These are phyloP conservation scores for Pecten maximus DNA, from an alignment of 2,888 invertebrate species.

Conservation along the genomic window DNA sequence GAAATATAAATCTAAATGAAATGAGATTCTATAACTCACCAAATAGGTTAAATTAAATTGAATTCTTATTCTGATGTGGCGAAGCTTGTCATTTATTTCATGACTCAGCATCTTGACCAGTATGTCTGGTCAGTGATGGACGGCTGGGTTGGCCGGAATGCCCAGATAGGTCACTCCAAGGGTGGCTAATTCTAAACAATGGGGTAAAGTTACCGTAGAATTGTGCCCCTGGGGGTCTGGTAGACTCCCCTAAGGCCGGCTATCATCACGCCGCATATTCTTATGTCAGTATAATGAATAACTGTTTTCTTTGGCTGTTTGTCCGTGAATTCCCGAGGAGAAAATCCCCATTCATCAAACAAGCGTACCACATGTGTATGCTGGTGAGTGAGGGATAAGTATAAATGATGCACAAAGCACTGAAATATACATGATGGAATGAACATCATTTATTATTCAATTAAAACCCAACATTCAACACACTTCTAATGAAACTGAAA, in stretches of 20 bases:
- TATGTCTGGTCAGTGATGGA: neutral
- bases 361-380: conserved; percentile 13
- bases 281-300: conserved; percentile 45
- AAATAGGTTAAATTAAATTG: neutral
- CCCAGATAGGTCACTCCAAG: neutral
- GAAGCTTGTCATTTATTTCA: neutral
- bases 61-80: neutral
- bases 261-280: conserved; percentile 32
- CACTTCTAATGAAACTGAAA: neutral
- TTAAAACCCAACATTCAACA: neutral
- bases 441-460: conserved; percentile 13
- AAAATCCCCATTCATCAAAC: conserved; percentile 40
- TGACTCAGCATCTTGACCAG: conserved; percentile 14
- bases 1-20: neutral
- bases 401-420: neutral
- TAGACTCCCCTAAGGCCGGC: conserved; percentile 37
- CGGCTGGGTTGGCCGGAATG: neutral
- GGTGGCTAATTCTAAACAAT: neutral
- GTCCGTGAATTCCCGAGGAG: neutral
- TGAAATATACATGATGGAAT: neutral
- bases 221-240: neutral
- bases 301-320: conserved; percentile 29
- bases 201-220: neutral
- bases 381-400: neutral
- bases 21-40: neutral